A percentile compares a stretch with the other conserved stretches of the same genome.
These are phyloP conservation scores for Fopius arisanus DNA, from an alignment of 1,140 invertebrate species.

Conservation along the genomic window DNA sequence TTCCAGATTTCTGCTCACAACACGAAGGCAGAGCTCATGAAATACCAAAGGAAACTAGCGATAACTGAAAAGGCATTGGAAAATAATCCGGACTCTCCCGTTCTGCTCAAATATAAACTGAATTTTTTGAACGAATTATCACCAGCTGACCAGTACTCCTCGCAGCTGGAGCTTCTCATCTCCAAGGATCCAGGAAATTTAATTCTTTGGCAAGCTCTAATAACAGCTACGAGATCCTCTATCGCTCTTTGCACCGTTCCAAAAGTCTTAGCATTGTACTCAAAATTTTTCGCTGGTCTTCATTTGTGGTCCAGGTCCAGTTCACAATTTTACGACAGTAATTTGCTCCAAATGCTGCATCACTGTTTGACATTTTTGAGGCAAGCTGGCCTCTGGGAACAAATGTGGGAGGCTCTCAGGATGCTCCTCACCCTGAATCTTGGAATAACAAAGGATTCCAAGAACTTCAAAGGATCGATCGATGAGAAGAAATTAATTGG, in stretches of 20 bases:
- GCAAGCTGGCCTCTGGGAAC: slow-evolving; percentile 72
- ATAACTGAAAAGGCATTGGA: slow-evolving; percentile 68
- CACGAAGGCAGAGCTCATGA: slow-evolving; percentile 50
- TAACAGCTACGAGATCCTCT: slow-evolving; percentile 68
- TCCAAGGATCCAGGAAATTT: slow-evolving; percentile 67
- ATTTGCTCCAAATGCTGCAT: slow-evolving; percentile 64
- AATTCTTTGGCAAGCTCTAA: slow-evolving; percentile 68
- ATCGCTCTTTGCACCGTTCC: slow-evolving; percentile 70
- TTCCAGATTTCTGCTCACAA: slow-evolving; percentile 42
- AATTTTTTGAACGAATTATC: slow-evolving; percentile 61
- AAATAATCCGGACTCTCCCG: slow-evolving; percentile 60
- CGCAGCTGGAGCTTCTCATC: slow-evolving; percentile 63
- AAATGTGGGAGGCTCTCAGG: slow-evolving; percentile 70
- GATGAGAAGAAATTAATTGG: slow-evolving; percentile 68
- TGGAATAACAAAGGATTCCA: slow-evolving; percentile 54
- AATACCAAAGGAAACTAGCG: slow-evolving; percentile 64
- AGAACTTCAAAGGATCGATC: slow-evolving; percentile 54
- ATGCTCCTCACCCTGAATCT: slow-evolving; percentile 71
- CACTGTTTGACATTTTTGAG: slow-evolving; percentile 72
- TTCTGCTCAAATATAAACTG: slow-evolving; percentile 64
- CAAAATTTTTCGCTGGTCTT: slow-evolving; percentile 66
- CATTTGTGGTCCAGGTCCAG: slow-evolving; percentile 57
- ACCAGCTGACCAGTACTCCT: slow-evolving; percentile 63
- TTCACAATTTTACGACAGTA: slow-evolving; percentile 46
- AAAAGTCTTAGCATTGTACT: slow-evolving; percentile 66